A percentile compares a stretch with the other conserved stretches of the same genome.
Conservation (phyloP, 2,113 vertebrate genomes). For the Abramis brama region DNA sequence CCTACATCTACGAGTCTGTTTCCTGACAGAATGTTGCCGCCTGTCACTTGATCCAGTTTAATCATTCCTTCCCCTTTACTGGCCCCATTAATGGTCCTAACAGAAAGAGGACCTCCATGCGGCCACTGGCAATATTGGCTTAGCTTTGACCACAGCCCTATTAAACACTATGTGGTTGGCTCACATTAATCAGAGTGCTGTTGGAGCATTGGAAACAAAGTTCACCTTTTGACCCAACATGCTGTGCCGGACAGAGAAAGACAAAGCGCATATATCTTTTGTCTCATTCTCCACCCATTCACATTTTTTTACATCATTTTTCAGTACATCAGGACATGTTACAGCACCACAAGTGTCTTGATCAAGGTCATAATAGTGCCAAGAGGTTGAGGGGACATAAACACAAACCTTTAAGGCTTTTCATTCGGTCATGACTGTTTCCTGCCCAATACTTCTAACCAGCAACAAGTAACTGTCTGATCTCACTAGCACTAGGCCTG, state of each 20-base stretch:
- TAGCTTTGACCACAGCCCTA: background rate
- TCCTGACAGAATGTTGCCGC: background rate
- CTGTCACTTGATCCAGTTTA: background rate
- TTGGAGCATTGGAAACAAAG: background rate
- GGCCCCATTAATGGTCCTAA: background rate
- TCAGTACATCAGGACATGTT: background rate
- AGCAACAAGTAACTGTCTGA: background rate
- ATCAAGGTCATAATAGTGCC: background rate
- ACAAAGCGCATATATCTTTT: background rate
- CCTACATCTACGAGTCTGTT: too few relatives aligned
- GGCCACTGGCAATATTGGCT: background rate
- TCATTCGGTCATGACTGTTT: background rate
- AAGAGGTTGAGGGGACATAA: background rate
- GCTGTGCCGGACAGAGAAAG: background rate
- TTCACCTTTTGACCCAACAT: background rate
- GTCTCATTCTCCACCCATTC: background rate
- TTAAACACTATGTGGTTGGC: background rate
- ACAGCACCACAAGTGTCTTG: background rate
- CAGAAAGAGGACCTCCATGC: background rate
- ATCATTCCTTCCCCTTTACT: background rate
- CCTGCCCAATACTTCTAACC: background rate
- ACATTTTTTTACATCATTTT: background rate
- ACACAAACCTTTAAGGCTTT: background rate
- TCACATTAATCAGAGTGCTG: background rate
- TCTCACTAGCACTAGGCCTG: background rate